Base-by-base conservation (phyloP, 2,888 invertebrate genomes). In the Drosophila rellima region DNA sequence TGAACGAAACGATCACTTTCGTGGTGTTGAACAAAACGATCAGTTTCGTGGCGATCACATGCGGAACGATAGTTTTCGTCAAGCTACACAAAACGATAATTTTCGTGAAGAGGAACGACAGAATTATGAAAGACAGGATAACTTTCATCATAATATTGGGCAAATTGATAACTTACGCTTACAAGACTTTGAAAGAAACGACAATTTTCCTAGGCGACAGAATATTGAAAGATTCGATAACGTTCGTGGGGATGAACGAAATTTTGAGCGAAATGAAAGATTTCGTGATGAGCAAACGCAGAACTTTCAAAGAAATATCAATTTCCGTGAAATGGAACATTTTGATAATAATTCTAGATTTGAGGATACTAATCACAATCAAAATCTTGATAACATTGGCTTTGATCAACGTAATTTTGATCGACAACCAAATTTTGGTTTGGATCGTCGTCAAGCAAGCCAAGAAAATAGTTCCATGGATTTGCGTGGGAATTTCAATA, bases 221-320 rank as follows among this genome's bases (percentile, higher is more conserved):
- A 44, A 40, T 17, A 37, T 15, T n/a, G 55, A 56, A 6, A 11
- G 13, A 2, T 18, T 31, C 7, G 23, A 31, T 2, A 10, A 55
- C 5, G 42, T 56, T 50, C 35, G n/a, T 31, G 8, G 29, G 8
- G 7, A 37, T 37, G 47, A 33, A 17, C 23, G 23, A 11, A 31
- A 20, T 48, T 45, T 56, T 50, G 40, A 48, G 0, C 40, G 15
- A 33, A 20, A 44, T 1, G 52, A 78, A 23, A 62, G 50, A 26
- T 61, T 37, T 56, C 35, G 45, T 18, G 62, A 8, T 2, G 23
- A 45, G n/a, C 35, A 29, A 37, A 13, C 40, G 11, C 40, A 18
- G 18, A 18, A 8, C 37, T 37, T 37, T 17, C 15, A 40, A 18
- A 13, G 1, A 29, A 45, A 11, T 17, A 11, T 47, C 1, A 20